phyloP scores from a whole-genome alignment of 2,113 vertebrate genomes.

The Lepus europaeus region DNA sequence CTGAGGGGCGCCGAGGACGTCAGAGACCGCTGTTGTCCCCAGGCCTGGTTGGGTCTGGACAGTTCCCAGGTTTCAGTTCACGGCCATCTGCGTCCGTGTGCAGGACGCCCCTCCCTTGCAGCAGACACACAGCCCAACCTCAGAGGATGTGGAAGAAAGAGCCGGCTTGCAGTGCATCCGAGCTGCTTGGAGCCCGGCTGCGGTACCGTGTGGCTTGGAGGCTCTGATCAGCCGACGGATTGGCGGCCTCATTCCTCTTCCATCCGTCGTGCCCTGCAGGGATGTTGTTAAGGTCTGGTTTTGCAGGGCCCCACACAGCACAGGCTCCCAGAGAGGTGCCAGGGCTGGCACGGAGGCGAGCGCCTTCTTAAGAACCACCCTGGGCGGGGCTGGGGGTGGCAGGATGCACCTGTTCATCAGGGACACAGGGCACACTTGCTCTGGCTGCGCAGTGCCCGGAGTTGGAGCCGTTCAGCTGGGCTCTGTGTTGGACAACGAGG shows the following conservation, averaged over 20 bases:
- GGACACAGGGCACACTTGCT: neutral
- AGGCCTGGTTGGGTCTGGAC: rapidly evolving
- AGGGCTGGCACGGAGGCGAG: rapidly evolving
- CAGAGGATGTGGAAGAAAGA: rapidly evolving
- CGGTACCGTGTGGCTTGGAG: rapidly evolving
- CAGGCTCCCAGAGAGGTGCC: neutral
- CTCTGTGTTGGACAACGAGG: too few relatives aligned
- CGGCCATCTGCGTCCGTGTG: rapidly evolving
- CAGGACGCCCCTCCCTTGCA: rapidly evolving
- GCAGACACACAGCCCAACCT: rapidly evolving
- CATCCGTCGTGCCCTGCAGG: rapidly evolving
- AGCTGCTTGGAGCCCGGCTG: neutral
- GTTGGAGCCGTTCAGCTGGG: too few relatives aligned
- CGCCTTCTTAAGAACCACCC: neutral
- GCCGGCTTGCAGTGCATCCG: rapidly evolving
- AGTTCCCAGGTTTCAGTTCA: too few relatives aligned
- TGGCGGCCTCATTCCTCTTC: rapidly evolving
- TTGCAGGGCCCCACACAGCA: rapidly evolving
- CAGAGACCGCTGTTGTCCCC: too few relatives aligned
- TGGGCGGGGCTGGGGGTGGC: neutral
- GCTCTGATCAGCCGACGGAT: rapidly evolving
- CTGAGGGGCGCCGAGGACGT: rapidly evolving
- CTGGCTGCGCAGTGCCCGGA: too few relatives aligned
- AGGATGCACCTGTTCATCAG: neutral
- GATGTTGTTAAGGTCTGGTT: neutral